Evolutionary conservation across 1,140 invertebrate genomes (phyloP).

Genomic region (Drosophila busckii): DNA sequence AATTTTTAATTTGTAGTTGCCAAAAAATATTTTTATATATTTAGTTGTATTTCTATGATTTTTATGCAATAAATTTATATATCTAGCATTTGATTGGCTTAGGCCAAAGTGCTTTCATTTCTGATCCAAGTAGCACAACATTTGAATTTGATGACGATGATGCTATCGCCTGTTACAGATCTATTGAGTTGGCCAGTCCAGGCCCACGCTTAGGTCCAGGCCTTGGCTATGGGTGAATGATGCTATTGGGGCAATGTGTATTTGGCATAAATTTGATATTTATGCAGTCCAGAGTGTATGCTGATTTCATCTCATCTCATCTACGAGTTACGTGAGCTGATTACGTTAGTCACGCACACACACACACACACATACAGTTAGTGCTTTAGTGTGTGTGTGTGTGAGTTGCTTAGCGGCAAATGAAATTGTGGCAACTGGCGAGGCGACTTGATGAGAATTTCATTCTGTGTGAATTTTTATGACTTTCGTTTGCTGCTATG

Average conservation of each 20-base stretch:
- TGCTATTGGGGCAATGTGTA: constrained; percentile 12
- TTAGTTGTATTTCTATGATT: no score
- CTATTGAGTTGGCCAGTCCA: constrained; percentile 15
- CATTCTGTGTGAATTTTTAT: constrained; percentile 70
- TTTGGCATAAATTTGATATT: constrained; percentile 65
- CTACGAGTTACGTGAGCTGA: constrained; percentile 71
- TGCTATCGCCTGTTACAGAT: constrained; percentile 56
- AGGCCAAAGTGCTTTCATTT: no score
- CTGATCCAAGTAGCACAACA: no score
- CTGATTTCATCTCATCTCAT: constrained; percentile 75
- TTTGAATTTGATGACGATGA: constrained; percentile 6
- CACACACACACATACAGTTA: background rate
- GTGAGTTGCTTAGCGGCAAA: constrained; percentile 63
- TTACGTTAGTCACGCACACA: constrained; percentile 67
- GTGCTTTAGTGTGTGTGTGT: constrained; percentile 31
- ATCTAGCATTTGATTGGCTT: no score
- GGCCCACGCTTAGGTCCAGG: background rate
- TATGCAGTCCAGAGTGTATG: constrained; percentile 68
- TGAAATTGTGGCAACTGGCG: constrained; percentile 73
- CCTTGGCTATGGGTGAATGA: constrained; percentile 21
- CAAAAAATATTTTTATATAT: no score
- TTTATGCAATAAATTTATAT: no score
- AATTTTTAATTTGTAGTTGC: no score
- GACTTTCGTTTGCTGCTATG: constrained; percentile 42
- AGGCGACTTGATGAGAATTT: constrained; percentile 70